Evolutionary conservation across 2,888 invertebrate genomes (phyloP), one percentile per base, ranked within the genome.

Genomic region (Tetrapedia diversipes): DNA sequence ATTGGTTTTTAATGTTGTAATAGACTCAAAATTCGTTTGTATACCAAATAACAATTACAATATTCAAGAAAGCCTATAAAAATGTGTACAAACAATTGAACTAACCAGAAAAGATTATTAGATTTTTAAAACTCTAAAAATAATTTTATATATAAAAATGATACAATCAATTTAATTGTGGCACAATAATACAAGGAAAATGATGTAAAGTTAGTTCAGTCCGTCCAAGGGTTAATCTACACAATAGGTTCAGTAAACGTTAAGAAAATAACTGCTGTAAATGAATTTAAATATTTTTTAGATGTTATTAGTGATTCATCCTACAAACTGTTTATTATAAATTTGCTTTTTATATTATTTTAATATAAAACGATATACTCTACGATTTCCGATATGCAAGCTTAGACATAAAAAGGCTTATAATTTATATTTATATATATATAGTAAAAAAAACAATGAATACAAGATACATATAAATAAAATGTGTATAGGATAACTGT

Each of bases 171-270:
- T 77, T 77, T 80, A 65, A 83, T 74, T 79, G 64, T 77, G 78
- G 72, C 68, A 78, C 70, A 82, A 69, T 56, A 60, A 78, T 68
- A 16, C 39, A 69, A 51, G 19, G 11, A 63, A 65, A 65, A 77
- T 29, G 51, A 57, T 34, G 45, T 56, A 70, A 85, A 66, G 75
- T 83, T 85, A 81, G 70, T 64, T 79, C 72, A 82, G 82, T 87
- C 86, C 87, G 87, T 87, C 87, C 87, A 87, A 79, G 60, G 57
- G 74, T 80, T 78, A 78, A 80, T 61, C 69, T 74, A 66, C 64
- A 51, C 63, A 69, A 65, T 82, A 82, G 73, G 47, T 81, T 79
- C 70, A 41, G 39, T 73, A 66, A 73, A 54, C 49, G 27, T 69
- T 78, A 77, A 77, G 73, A 39, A 63, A 65, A 65, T 73, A 45